These are phyloP conservation scores for Ormyrus labotus DNA, from an alignment of 2,888 invertebrate species.

Conservation along the genomic window DNA sequence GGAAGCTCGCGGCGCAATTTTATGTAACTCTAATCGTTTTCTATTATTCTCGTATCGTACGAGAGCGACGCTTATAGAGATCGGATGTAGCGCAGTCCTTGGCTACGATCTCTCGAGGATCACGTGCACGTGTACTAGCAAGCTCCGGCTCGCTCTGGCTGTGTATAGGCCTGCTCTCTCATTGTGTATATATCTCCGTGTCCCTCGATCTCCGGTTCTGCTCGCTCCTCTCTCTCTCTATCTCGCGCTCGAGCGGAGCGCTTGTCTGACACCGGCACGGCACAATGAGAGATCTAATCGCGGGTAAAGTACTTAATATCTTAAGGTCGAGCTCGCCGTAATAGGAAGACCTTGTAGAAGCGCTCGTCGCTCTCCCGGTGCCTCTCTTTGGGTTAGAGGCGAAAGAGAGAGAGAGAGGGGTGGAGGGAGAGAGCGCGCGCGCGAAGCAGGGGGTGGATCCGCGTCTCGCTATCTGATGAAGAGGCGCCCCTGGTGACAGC, in stretches of 20 bases:
- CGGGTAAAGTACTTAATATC: conserved; percentile 76
- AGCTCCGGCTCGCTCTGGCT: conserved; percentile 27
- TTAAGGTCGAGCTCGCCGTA: conserved; percentile 70
- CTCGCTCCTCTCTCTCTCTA: conserved; percentile 5
- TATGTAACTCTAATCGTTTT: conserved; percentile 46
- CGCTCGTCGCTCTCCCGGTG: conserved; percentile 1
- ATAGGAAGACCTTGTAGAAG: conserved; percentile 57
- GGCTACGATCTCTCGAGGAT: conserved; percentile 43
- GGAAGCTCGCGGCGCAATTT: conserved; percentile 5
- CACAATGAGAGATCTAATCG: conserved; percentile 76
- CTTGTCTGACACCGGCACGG: conserved; percentile 73
- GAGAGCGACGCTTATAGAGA: neutral
- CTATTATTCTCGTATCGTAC: conserved; percentile 50
- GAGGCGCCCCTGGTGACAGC: conserved; percentile 70
- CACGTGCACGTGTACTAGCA: conserved; percentile 47
- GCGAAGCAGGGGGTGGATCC: conserved; percentile 9
- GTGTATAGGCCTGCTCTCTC: conserved; percentile 36
- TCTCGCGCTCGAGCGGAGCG: conserved; percentile 62
- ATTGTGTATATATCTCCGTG: conserved; percentile 16
- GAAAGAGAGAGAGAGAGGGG: conserved; percentile 3
- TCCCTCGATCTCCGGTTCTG: conserved; percentile 33
- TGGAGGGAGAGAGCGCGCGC: conserved; percentile 41
- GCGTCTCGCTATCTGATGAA: conserved; percentile 71
- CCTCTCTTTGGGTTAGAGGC: conserved; percentile 49
- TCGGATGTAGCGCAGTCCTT: conserved; percentile 15